Percentiles rank a stretch among this genome's conserved stretches.
phyloP scores from a whole-genome alignment of 2,113 vertebrate genomes.

The Phyllostomus discolor region DNA sequence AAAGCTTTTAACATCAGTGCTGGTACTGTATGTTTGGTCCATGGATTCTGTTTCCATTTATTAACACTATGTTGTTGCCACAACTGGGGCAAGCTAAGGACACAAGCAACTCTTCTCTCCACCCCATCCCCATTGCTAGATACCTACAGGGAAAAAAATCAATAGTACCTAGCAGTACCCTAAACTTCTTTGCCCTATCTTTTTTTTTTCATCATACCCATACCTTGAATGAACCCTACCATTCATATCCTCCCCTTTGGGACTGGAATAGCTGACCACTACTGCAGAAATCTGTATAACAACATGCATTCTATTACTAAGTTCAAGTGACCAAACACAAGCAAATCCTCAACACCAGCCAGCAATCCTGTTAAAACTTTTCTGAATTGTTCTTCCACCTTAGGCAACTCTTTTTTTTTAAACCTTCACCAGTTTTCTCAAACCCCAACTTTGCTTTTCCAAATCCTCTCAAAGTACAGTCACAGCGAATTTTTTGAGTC shows the following conservation, averaged over 20 bases:
- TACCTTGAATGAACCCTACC: background rate
- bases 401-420: background rate
- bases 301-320: background rate
- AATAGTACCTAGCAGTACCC: background rate
- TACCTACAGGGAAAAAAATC: background rate
- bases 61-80: background rate
- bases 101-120: background rate
- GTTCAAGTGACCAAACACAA: background rate
- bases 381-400: background rate
- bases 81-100: background rate
- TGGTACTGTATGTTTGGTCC: background rate
- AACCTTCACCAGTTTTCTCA: background rate
- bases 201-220: background rate
- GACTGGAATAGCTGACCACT: background rate
- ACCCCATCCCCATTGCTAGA: background rate
- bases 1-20: background rate
- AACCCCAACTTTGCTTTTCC: background rate
- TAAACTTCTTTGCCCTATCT: background rate
- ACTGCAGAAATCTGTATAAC: background rate
- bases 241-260: background rate
- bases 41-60: slow-evolving; percentile 25
- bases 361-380: background rate
- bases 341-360: background rate
- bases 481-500: slow-evolving; percentile 13
- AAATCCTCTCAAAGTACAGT: background rate